Evolutionary conservation across 2,113 vertebrate genomes (phyloP), one percentile per base, ranked within the genome.

Genomic region (Phoxinus phoxinus): DNA sequence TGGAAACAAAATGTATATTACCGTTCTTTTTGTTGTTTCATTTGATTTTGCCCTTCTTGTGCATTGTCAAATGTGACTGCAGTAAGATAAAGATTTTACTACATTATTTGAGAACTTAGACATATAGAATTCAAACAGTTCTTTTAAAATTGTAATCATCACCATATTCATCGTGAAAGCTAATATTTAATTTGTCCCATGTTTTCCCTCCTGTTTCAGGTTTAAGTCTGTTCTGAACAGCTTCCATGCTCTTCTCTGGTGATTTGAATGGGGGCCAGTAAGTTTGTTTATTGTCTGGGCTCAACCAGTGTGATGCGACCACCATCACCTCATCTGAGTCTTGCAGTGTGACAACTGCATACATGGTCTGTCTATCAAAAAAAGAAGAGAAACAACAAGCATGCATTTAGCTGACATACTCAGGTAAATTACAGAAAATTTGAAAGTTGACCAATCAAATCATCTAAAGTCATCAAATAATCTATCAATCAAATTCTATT

Each of bases 181-280:
- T 15, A 71, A 83, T 48, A 9, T 58, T 37, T 30, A 83, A 10
- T 58, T 72, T 73, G 1, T 83, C 65, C 81, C 81, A 83, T 35
- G 25, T 12, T 73, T 37, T 83, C 35, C 67, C 81, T 58, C 7
- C 30, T 27, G 32, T 56, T 58, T 35, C 32, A 73, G 67, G 4
- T 15, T 13, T n/a, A 41, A 25, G 2, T 83, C 23, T 73, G 12
- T 73, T 73, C 67, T n/a, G 13, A 19, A 72, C 48, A 58, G 81
- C 81, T 10, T 56, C 65, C 9, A 1, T 58, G 51, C 11, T 27
- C 10, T 72, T 32, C 13, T 83, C 81, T 35, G 30, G 6, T 9
- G 81, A 83, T 71, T 35, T 83, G 30, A 71, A 83, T 56, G 81
- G 67, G 4, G 81, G 81, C 81, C 65, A 83, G 51, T 41, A n/a